Conservation (phyloP, 1,140 invertebrate species). For the Drosophila mayri region DNA sequence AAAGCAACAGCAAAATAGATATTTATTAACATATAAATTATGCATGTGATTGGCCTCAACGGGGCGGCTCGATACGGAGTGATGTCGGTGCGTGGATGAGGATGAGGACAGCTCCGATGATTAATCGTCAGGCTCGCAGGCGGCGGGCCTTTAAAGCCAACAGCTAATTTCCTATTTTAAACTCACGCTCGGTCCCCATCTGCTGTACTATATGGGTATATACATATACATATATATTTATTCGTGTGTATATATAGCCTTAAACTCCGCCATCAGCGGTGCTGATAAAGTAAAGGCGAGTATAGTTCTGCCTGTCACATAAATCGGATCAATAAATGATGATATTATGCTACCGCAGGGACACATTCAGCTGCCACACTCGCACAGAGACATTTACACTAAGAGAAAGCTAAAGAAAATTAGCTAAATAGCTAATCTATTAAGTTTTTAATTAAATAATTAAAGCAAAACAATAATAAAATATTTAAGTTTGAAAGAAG, state of each 20-base stretch:
- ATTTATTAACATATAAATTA: conserved; percentile 83
- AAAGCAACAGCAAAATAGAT: conserved; percentile 81
- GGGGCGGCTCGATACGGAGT: conserved; percentile 16
- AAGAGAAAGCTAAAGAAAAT: background rate
- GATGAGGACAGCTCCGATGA: conserved; percentile 46
- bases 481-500: background rate
- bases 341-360: conserved; percentile 83
- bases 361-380: conserved; percentile 75
- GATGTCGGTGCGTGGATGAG: background rate
- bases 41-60: conserved; percentile 75
- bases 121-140: conserved; percentile 53
- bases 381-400: conserved; percentile 37
- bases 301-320: conserved; percentile 82
- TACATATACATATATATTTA: background rate
- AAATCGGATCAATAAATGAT: conserved; percentile 84
- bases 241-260: conserved; percentile 14
- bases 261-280: conserved; percentile 36
- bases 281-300: conserved; percentile 67
- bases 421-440: no score
- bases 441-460: no score
- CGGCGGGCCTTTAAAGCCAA: conserved; percentile 26
- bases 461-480: background rate
- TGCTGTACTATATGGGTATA: background rate
- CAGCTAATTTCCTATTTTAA: conserved; percentile 47
- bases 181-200: background rate